Base-by-base conservation (phyloP, 1,140 invertebrate genomes). In the Daktulosphaira vitifoliae region DNA sequence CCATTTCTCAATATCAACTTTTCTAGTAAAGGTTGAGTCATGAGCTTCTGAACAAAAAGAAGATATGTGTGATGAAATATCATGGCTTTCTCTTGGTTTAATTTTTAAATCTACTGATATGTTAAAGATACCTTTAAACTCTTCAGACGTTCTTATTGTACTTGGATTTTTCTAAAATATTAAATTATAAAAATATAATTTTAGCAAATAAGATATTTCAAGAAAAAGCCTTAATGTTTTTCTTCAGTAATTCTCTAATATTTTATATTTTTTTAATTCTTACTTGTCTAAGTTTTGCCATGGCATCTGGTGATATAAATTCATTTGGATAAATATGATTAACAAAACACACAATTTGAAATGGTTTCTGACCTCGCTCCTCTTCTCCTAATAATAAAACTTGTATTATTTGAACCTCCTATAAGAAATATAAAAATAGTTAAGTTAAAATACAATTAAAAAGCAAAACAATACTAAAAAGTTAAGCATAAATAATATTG, bases 291-390 rank as follows among this genome's bases (percentile, higher is more conserved):
- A 96, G 76, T 77, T 96, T 96, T n/a, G 91, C 87, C 89, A 97
- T 96, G 16, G 92, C 92, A 77, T 96, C 93, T 15, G 92, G 88
- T 1, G 92, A 91, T 72, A 96, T 96, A 73, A 96, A 96, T 70
- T 94, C 89, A 71, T 90, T 86, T 76, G 91, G 91, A 64, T 85
- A 84, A 72, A 93, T 88, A 73, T 91, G 87, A 68, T 86, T 88
- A 1, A 95, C 83, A 75, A 96, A 96, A 75, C 93, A 96, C 74
- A 96, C 82, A 1, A 89, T 88, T 78, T 95, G 91, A 74, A 89
- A 89, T 70, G 90, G 88, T 71, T 84, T 87, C 74, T 93, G 89
- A 2, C 90, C 90, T 46, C 88, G 79, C 75, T 96, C 93, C 74
- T 96, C 92, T 74, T 96, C 93, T n/a, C 90, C 92, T n/a, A 93